Evolutionary conservation across 2,888 invertebrate species (phyloP).

Genomic region (Serrognathus titanus): DNA sequence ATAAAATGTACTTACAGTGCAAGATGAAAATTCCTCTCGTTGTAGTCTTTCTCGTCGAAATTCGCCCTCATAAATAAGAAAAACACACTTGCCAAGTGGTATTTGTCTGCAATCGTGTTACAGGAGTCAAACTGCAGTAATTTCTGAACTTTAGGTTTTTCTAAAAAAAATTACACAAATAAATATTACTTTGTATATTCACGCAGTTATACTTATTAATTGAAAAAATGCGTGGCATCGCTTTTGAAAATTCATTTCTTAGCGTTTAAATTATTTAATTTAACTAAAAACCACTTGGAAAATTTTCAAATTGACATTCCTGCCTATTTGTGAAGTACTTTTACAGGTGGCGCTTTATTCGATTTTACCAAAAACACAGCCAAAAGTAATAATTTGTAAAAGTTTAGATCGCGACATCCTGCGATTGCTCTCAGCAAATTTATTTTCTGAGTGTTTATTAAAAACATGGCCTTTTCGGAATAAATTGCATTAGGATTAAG

Average conservation of each 20-base stretch:
- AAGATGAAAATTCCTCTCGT: conserved; percentile 52
- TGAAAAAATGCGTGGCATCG: conserved; percentile 21
- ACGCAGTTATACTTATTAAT: conserved; percentile 21
- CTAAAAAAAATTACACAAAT: conserved; percentile 31
- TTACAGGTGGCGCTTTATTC: too few relatives aligned
- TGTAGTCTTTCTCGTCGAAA: conserved; percentile 49
- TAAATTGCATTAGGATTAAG: too few relatives aligned
- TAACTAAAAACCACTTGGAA: background rate
- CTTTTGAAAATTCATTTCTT: conserved; percentile 22
- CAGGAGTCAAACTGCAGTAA: conserved; percentile 52
- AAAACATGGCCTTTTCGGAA: too few relatives aligned
- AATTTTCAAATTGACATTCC: background rate
- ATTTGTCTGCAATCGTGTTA: conserved; percentile 54
- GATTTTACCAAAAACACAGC: too few relatives aligned
- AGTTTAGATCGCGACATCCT: too few relatives aligned
- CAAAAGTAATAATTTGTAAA: too few relatives aligned
- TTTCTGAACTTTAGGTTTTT: conserved; percentile 42
- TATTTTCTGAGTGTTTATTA: too few relatives aligned
- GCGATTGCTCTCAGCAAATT: too few relatives aligned
- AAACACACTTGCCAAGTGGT: conserved; percentile 56
- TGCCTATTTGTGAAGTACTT: background rate
- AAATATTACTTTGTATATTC: background rate
- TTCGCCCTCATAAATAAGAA: conserved; percentile 55
- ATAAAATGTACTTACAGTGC: conserved; percentile 51
- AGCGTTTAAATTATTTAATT: background rate